Evolutionary conservation across 2,888 invertebrate genomes (phyloP), one percentile per base, ranked within the genome.

Genomic region (Xestia rhomboidea): DNA sequence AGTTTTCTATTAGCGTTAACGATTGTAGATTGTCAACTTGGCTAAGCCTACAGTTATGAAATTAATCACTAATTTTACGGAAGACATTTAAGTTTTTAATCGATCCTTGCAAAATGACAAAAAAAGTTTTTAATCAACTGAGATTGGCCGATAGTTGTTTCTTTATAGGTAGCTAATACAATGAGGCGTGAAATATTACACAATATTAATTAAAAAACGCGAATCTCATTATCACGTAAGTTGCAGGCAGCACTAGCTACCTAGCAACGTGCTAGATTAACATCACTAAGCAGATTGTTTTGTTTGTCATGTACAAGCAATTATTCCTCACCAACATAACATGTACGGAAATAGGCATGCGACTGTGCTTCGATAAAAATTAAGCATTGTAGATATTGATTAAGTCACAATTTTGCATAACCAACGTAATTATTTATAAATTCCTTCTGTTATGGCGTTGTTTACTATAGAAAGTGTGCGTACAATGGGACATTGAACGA

Each of bases 401-500:
- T 89, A 88, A 85, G 81, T 92, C 90, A 90, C 80, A 87, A 77
- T 85, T 86, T 75, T 76, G 77, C 76, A 86, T 83, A 83, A 84
- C 73, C 81, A 87, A 86, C 87, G 86, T 90, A 91, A 91, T 93
- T 88, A 89, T 83, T 90, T 90, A 88, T 89, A 77, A 86, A 91
- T 91, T 89, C 91, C 84, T 75, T 84, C 86, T 83, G 84, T 88
- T 91, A 93, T 89, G 92, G 91, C 85, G 89, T 89, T 91, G 92
- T 91, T 93, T 92, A 93, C 93, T 93, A 94, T 94, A 96, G 96
- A 96, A 96, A 96, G 96, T 94, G 93, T 91, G 78, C 88, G 89
- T 89, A 94, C 94, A 95, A 94, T 95, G 91, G 91, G 88, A 92
- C 94, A 93, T 93, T 94, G 93, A 95, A 95, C 92, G 96, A 96